A percentile compares a stretch with the other conserved stretches of the same genome.
Conservation (phyloP, 2,888 invertebrate species). For the Lithophane semibrunnea region DNA sequence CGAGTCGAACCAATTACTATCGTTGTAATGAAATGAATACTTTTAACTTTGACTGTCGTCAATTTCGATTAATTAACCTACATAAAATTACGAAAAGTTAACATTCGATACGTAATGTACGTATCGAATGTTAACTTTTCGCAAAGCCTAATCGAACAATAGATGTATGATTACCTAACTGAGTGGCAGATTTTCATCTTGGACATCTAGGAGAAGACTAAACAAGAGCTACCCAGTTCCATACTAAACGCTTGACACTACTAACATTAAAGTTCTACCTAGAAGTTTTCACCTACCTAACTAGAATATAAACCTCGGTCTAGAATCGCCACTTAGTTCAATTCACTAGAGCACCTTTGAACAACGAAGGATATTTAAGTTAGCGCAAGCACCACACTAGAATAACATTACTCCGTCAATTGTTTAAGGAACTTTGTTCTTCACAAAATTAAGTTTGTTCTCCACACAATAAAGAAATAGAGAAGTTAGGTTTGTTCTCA, state of each 20-base stretch:
- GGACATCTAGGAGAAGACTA: not conserved
- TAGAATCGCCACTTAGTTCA: conserved; percentile 5
- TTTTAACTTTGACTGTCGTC: not conserved
- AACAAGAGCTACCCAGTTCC: not conserved
- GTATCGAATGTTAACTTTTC: too few species aligned
- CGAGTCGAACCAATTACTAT: not conserved
- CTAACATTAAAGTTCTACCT: not conserved
- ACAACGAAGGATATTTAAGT: conserved; percentile 21
- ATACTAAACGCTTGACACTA: not conserved
- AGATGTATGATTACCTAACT: not conserved
- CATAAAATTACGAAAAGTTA: not conserved
- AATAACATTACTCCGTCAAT: conserved; percentile 30
- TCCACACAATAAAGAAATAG: not conserved
- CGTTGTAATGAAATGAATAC: not conserved
- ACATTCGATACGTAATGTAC: too few species aligned
- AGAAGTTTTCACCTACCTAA: conserved; percentile 1
- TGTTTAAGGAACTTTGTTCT: conserved; percentile 25
- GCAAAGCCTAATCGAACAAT: not conserved
- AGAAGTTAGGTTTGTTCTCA: not conserved
- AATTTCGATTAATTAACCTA: not conserved
- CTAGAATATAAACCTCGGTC: conserved; percentile 1
- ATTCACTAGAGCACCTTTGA: conserved; percentile 1
- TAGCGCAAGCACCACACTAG: conserved; percentile 2
- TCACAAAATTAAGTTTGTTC: conserved; percentile 1
- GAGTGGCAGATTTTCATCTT: not conserved